Conservation (phyloP, 2,113 vertebrate genomes). For the Pristiophorus japonicus region DNA sequence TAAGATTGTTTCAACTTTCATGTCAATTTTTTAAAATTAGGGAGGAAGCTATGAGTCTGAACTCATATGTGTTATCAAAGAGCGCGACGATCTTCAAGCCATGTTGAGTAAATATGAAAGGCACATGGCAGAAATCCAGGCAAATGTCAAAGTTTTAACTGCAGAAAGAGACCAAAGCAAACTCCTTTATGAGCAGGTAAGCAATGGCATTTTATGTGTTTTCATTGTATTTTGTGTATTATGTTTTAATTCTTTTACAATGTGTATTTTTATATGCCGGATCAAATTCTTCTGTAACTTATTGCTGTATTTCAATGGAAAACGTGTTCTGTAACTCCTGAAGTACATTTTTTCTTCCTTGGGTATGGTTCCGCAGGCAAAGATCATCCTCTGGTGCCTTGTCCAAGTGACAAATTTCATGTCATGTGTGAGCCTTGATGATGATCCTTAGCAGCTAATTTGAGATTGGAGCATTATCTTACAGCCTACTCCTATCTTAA, state of each 20-base stretch:
- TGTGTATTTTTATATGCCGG: not conserved
- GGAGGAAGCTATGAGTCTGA: constrained; percentile 55
- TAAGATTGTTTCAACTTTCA: not conserved
- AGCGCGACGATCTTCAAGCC: constrained; percentile 61
- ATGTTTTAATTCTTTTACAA: not conserved
- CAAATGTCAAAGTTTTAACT: constrained; percentile 65
- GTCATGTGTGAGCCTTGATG: not conserved
- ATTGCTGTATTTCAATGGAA: not conserved
- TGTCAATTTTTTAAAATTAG: constrained; percentile 43
- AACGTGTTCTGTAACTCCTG: not conserved
- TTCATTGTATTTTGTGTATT: not conserved
- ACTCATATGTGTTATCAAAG: constrained; percentile 57
- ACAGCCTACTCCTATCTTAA: not conserved
- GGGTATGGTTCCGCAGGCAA: not conserved
- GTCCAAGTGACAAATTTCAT: not conserved
- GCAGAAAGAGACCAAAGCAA: constrained; percentile 65
- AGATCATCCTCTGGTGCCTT: not conserved
- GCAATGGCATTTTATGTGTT: not conserved
- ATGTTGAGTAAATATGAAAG: constrained; percentile 61
- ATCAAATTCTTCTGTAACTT: not conserved
- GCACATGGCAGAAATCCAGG: constrained; percentile 67
- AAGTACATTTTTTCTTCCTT: not conserved
- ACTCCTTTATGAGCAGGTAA: constrained; percentile 61
- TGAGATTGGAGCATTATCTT: not conserved
- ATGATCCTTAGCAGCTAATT: not conserved